These are phyloP conservation scores for Tenthredo notha DNA, from an alignment of 2,888 invertebrate genomes.

Conservation along the genomic window DNA sequence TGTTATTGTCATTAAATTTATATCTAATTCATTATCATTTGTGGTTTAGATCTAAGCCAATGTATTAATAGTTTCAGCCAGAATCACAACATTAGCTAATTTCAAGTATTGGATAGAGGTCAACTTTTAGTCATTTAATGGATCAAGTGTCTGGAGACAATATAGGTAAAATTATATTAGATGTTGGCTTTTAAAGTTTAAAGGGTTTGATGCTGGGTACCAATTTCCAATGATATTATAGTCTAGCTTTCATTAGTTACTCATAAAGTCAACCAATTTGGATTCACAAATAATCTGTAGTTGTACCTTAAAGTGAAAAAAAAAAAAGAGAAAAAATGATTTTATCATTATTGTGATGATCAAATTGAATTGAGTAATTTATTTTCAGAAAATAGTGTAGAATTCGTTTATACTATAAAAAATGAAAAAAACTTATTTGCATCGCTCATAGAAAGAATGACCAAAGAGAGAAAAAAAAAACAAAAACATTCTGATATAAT, in stretches of 20 bases:
- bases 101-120: not conserved
- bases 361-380: not conserved
- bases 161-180: not conserved
- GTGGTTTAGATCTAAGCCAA: not conserved
- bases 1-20: not conserved
- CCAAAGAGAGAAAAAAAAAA: not conserved
- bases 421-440: not conserved
- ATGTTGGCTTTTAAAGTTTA: not conserved
- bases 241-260: not conserved
- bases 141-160: slow-evolving; percentile 11
- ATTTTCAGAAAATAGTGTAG: not conserved
- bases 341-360: not conserved
- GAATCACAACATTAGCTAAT: not conserved
- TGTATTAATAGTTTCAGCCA: not conserved
- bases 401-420: not conserved
- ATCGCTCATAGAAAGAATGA: not conserved
- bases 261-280: not conserved
- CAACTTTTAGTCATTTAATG: slow-evolving; percentile 5
- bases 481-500: not conserved
- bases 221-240: slow-evolving; percentile 15
- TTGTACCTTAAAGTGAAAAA: not conserved
- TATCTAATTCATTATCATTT: not conserved
- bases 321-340: not conserved
- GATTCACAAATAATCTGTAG: not conserved
- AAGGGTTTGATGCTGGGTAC: not conserved